Base-by-base conservation (phyloP, 30 jellyfish, hydroid and myxozoan genomes). In the Hydractinia symbiolongicarpus region DNA sequence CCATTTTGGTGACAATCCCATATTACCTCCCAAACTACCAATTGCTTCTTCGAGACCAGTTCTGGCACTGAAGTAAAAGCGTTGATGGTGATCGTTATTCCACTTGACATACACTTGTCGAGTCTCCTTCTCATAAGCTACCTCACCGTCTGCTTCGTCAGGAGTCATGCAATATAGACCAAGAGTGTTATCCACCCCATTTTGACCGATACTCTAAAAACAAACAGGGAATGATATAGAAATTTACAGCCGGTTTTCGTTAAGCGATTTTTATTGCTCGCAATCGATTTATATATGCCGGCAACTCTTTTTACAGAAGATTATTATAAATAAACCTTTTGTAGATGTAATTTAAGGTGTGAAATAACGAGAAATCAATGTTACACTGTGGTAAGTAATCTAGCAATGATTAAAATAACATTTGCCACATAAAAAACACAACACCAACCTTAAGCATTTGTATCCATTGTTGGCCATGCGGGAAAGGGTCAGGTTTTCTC, bases 381-480 rank as follows among this genome's bases (percentile, higher is more conserved):
- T 30, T 30, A 30, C 44, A 30, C 44, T 30, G 44, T 30, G 44
- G 44, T 30, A 30, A 30, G 44, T 30, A 30, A 30, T 30, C 44
- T 30, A 30, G 44, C 44, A 2, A 30, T 30, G 44, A 30, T 0
- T 0, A 30, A 30, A 30, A 30, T 30, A 30, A 30, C 44, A 30
- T 30, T 30, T 30, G 44, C 44, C 44, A 30, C 1, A 30, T 30
- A 30, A 30, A 30, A 30, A 30, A 30, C 44, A 30, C 44, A 30
- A 30, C 2, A 30, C 44, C 44, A 52, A 93, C 99, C 94, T 93
- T 93, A 13, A 93, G 70, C 85, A 88, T 73, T 4, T 73, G 57
- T 50, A 76, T 71, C 99, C 99, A 93, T 77, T 93, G 99, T 1
- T 84, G 79, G 14, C 99, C 99, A 83, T 82, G 86, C 7, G 99